A percentile compares a stretch with the other conserved stretches of the same genome.
Conservation (phyloP, 2,113 vertebrate species). For the Neodontobutis hainanensis region DNA sequence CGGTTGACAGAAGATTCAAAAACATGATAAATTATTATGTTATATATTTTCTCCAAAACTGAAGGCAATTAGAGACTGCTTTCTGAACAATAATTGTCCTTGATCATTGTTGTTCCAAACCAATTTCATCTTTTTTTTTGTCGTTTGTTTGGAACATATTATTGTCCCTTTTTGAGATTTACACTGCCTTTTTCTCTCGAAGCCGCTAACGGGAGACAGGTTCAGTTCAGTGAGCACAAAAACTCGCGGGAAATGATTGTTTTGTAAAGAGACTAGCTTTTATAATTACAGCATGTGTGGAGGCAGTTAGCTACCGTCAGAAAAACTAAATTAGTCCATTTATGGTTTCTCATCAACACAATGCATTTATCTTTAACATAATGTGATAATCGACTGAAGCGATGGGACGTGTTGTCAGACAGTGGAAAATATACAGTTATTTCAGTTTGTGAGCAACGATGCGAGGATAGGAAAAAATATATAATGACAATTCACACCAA, state of each 20-base stretch:
- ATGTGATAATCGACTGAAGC: background rate
- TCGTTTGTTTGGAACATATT: slow-evolving; percentile 1
- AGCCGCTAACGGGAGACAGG: slow-evolving; percentile 5
- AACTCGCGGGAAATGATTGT: background rate
- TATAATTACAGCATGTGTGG: background rate
- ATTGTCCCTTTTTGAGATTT: background rate
- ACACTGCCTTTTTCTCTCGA: background rate
- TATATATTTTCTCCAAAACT: too few species aligned
- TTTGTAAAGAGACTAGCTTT: background rate
- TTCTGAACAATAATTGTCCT: too few species aligned
- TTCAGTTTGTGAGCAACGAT: background rate
- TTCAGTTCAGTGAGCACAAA: background rate
- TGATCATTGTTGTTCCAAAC: too few species aligned
- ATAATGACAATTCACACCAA: too few species aligned
- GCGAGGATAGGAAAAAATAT: too few species aligned
- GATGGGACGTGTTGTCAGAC: background rate
- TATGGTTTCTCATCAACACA: background rate
- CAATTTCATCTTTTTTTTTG: background rate
- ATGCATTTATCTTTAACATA: background rate
- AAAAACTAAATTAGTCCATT: background rate
- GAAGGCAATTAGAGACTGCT: too few species aligned
- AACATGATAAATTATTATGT: too few species aligned
- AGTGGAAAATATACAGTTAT: background rate
- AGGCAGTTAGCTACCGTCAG: background rate
- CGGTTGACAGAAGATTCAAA: too few species aligned